Conservation (phyloP, 2,797 vertebrate genomes). For the Toxotes lorentzi region DNA sequence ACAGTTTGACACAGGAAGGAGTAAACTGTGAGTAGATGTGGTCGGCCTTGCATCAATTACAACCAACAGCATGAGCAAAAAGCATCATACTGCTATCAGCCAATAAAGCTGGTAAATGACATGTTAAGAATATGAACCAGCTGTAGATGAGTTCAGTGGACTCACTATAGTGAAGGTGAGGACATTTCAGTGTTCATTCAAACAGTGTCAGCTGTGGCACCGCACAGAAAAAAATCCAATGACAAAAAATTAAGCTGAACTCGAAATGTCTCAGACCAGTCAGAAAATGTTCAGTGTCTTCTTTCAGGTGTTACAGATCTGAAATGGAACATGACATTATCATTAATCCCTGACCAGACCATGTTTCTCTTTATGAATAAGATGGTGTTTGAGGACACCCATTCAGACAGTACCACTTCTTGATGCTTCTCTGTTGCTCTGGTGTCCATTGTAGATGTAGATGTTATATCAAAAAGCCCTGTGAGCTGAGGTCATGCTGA, state of each 20-base stretch:
- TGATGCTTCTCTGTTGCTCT: not conserved
- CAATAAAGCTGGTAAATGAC: not conserved
- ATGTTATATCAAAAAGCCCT: not conserved
- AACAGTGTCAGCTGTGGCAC: not conserved
- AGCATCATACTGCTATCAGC: not conserved
- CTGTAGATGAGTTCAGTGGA: not conserved
- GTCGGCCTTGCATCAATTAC: not conserved
- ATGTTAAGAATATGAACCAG: not conserved
- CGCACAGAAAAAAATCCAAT: not conserved
- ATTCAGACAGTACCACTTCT: conserved; percentile 10
- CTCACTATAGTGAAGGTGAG: not conserved
- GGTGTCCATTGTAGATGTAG: not conserved
- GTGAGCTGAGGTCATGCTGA: conserved; percentile 1
- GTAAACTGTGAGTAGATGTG: not conserved
- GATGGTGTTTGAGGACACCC: not conserved
- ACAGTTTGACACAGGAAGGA: conserved; percentile 10
- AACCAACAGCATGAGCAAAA: not conserved
- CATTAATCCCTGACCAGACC: not conserved
- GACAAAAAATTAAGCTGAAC: not conserved
- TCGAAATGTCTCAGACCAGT: not conserved
- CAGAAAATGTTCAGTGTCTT: not conserved
- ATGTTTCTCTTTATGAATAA: not conserved
- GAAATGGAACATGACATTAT: not conserved
- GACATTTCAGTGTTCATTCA: not conserved
- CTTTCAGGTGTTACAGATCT: not conserved